These are phyloP conservation scores for Arothron firmamentum DNA, from an alignment of 2,113 vertebrate genomes.

Conservation along the genomic window DNA sequence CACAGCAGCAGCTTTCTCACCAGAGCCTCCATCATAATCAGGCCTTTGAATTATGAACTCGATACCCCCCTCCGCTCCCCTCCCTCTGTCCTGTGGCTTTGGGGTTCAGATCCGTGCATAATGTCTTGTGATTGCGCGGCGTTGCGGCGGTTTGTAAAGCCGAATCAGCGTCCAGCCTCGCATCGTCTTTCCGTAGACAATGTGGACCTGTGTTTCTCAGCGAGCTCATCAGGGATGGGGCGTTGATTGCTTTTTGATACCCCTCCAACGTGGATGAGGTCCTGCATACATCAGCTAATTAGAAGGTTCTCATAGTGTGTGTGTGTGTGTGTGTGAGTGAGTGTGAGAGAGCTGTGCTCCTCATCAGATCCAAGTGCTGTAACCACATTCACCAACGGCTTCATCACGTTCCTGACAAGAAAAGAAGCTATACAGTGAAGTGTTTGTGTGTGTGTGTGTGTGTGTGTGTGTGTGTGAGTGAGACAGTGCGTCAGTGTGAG, in stretches of 20 bases:
- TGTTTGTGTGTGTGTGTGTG: constrained; percentile 1
- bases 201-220: constrained; percentile 70
- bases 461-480: not conserved
- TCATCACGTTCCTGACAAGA: constrained; percentile 53
- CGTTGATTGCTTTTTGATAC: constrained; percentile 84
- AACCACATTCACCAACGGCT: constrained; percentile 56
- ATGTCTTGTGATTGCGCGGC: constrained; percentile 76
- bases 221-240: constrained; percentile 80
- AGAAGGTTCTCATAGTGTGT: constrained; percentile 63
- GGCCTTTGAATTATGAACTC: constrained; percentile 70
- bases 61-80: constrained; percentile 42
- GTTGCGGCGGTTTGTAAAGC: constrained; percentile 71
- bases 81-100: constrained; percentile 59
- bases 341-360: constrained; percentile 52
- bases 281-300: constrained; percentile 81
- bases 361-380: constrained; percentile 68
- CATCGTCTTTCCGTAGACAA: constrained; percentile 73
- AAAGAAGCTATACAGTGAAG: constrained; percentile 42
- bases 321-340: constrained; percentile 30
- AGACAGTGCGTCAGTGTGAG: not conserved
- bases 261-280: constrained; percentile 78
- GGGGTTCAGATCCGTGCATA: constrained; percentile 74
- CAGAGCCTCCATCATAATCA: constrained; percentile 71
- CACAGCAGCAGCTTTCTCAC: constrained; percentile 56
- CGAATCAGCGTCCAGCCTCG: constrained; percentile 61